These are phyloP conservation scores for Grallaria varia DNA, from an alignment of 2,113 vertebrate genomes.

Conservation along the genomic window DNA sequence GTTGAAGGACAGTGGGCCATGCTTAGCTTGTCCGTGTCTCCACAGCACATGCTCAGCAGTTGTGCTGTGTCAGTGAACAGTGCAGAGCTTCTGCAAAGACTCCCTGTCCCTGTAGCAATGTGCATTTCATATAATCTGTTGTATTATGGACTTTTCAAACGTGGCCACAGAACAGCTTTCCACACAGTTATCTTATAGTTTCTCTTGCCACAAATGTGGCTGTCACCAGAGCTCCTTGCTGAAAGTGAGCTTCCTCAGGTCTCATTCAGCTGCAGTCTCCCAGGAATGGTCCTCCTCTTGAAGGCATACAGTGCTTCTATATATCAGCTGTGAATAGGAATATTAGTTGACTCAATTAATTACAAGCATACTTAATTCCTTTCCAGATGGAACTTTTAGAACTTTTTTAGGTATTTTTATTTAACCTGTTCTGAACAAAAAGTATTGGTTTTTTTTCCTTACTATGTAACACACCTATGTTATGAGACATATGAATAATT, in stretches of 20 bases:
- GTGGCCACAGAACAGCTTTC: background rate
- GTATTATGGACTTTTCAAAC: background rate
- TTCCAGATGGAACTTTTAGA: background rate
- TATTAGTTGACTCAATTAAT: background rate
- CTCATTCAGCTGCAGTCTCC: background rate
- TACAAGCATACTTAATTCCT: background rate
- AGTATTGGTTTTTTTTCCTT: background rate
- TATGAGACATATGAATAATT: background rate
- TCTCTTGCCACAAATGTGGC: background rate
- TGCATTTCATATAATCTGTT: background rate
- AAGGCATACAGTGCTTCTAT: background rate
- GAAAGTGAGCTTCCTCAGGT: background rate
- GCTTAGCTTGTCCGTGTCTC: background rate
- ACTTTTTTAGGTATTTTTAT: background rate
- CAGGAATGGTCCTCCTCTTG: background rate
- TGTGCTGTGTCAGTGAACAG: background rate
- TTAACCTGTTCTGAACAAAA: background rate
- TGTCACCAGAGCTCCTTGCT: background rate
- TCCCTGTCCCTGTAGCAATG: background rate
- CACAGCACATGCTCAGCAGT: fast-evolving
- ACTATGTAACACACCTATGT: background rate
- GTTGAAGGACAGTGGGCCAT: background rate
- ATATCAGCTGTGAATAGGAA: background rate
- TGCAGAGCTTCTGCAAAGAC: background rate
- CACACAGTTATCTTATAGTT: background rate